These are phyloP conservation scores for Deilephila elpenor DNA, from an alignment of 2,888 invertebrate species.

Conservation along the genomic window DNA sequence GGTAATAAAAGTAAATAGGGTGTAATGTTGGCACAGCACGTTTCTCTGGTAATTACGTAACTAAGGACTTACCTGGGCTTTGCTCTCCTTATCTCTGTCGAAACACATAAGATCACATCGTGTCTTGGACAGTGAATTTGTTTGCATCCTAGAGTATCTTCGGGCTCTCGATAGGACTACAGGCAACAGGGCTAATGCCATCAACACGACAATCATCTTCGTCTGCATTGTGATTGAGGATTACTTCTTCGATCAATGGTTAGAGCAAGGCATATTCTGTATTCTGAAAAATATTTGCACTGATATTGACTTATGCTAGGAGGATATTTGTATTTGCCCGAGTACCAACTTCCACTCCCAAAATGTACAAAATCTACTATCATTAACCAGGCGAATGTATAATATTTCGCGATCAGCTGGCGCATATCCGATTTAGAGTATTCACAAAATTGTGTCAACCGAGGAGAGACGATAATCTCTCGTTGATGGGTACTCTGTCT, in stretches of 20 bases:
- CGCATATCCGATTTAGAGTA: too few relatives aligned
- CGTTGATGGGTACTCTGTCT: too few relatives aligned
- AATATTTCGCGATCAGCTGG: too few relatives aligned
- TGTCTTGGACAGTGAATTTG: conserved; percentile 84
- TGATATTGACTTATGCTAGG: not conserved
- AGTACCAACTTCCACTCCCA: too few relatives aligned
- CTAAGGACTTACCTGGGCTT: conserved; percentile 62
- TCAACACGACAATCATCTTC: conserved; percentile 59
- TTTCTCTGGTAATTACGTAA: not conserved
- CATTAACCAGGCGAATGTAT: too few relatives aligned
- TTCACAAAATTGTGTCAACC: too few relatives aligned
- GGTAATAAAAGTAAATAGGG: conserved; percentile 3
- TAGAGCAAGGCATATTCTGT: conserved; percentile 33
- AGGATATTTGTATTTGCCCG: too few relatives aligned
- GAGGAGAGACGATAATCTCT: too few relatives aligned
- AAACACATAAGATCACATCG: conserved; percentile 86
- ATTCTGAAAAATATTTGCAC: conserved; percentile 16
- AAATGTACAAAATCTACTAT: too few relatives aligned
- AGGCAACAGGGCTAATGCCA: conserved; percentile 56
- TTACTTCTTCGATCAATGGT: conserved; percentile 35
- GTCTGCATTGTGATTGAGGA: conserved; percentile 54
- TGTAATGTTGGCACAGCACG: not conserved
- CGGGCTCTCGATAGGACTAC: conserved; percentile 61
- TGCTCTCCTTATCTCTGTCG: conserved; percentile 68
- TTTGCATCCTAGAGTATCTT: conserved; percentile 70